Evolutionary conservation across 1,140 invertebrate genomes (phyloP).

Genomic region (Drosophila punjabiensis): DNA sequence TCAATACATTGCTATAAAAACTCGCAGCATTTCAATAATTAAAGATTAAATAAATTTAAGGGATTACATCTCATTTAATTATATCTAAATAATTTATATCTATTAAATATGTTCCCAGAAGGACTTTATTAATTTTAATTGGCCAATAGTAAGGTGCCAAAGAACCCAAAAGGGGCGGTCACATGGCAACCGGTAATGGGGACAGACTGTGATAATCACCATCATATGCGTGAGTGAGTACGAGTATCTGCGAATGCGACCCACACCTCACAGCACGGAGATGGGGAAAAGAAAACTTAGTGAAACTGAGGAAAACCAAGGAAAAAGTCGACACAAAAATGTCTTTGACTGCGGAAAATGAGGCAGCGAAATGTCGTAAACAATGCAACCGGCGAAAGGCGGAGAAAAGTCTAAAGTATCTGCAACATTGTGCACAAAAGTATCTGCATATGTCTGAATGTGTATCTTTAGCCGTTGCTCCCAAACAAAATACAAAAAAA

Average conservation of each 20-base stretch:
- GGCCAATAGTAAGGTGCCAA: background rate
- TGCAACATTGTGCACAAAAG: slow-evolving; percentile 35
- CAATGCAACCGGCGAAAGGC: slow-evolving; percentile 77
- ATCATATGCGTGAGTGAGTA: slow-evolving; percentile 15
- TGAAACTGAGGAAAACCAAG: slow-evolving; percentile 74
- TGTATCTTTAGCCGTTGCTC: background rate
- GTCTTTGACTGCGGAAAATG: slow-evolving; percentile 79
- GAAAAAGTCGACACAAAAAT: slow-evolving; percentile 78
- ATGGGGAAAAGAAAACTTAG: slow-evolving; percentile 67
- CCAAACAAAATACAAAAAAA: background rate
- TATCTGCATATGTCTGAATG: slow-evolving; percentile 16
- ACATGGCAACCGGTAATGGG: background rate
- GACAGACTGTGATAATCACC: slow-evolving; percentile 53
- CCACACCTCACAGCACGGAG: slow-evolving; percentile 46
- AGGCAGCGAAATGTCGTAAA: slow-evolving; percentile 78
- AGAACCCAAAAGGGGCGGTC: background rate
- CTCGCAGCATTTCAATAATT: background rate
- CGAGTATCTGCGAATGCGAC: slow-evolving; percentile 51
- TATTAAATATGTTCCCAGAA: too few relatives aligned
- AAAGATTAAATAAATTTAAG: background rate
- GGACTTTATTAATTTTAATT: background rate
- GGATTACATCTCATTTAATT: too few relatives aligned
- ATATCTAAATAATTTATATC: background rate
- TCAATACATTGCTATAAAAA: background rate
- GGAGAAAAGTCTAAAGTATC: slow-evolving; percentile 62